Percentiles rank a stretch among this genome's conserved stretches.
phyloP scores from a whole-genome alignment of 2,113 vertebrate genomes.

The Ornithorhynchus anatinus region DNA sequence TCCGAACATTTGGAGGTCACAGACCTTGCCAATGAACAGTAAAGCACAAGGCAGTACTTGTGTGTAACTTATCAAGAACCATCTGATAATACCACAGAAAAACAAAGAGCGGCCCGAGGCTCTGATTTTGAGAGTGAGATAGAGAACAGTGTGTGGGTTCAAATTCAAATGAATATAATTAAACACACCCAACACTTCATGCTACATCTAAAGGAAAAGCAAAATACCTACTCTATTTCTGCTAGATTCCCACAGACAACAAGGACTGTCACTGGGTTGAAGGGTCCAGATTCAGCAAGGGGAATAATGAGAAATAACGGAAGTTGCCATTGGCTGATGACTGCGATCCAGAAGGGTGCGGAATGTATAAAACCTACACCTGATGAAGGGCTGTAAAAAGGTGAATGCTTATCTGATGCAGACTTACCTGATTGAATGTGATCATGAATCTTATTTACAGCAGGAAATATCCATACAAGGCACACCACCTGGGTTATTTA shows the following conservation, averaged over 20 bases:
- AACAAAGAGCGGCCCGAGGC: conserved; percentile 14
- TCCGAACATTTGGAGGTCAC: conserved; percentile 17
- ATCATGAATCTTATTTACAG: not conserved
- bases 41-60: not conserved
- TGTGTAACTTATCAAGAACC: conserved; percentile 18
- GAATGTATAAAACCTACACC: not conserved
- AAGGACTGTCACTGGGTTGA: not conserved
- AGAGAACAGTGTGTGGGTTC: not conserved
- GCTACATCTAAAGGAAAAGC: not conserved
- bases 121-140: conserved; percentile 20
- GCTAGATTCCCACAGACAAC: not conserved
- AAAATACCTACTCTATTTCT: not conserved
- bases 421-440: not conserved
- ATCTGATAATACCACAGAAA: conserved; percentile 22
- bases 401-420: not conserved
- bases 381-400: not conserved
- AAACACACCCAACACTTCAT: not conserved
- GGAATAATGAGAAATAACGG: not conserved
- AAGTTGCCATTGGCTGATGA: no score
- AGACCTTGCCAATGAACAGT: conserved; percentile 6
- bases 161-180: conserved; percentile 3
- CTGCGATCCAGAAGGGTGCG: no score
- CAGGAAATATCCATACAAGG: no score
- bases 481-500: no score
- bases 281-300: not conserved